A percentile compares a stretch with the other conserved stretches of the same genome.
Evolutionary conservation across 2,888 invertebrate genomes (phyloP).

Genomic region (Rugalucina vietnamica): DNA sequence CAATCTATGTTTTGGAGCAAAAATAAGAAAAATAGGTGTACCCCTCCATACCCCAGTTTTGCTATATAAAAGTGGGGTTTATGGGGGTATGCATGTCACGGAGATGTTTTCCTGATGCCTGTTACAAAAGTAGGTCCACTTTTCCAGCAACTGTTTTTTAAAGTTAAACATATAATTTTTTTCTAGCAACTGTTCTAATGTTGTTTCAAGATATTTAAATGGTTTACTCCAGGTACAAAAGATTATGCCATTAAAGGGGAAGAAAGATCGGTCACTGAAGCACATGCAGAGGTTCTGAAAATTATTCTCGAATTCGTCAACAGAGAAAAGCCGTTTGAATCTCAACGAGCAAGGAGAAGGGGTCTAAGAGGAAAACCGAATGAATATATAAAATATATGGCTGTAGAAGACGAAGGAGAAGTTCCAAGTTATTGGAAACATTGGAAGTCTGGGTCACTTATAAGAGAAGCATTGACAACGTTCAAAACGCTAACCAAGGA

Average conservation of each 20-base stretch:
- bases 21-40: too few relatives aligned
- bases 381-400: constrained; percentile 56
- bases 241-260: constrained; percentile 33
- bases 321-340: neutral
- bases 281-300: constrained; percentile 23
- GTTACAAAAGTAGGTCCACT: too few relatives aligned
- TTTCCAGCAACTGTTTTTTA: too few relatives aligned
- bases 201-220: too few relatives aligned
- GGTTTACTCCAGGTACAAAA: neutral
- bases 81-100: too few relatives aligned
- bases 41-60: too few relatives aligned
- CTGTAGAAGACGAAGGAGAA: constrained; percentile 31
- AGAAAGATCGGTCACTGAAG: constrained; percentile 26
- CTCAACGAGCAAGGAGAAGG: neutral
- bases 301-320: constrained; percentile 20
- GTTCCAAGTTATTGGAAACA: constrained; percentile 51
- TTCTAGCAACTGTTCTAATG: too few relatives aligned
- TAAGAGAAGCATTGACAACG: neutral
- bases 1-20: too few relatives aligned
- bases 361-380: constrained; percentile 32
- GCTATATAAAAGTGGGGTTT: too few relatives aligned
- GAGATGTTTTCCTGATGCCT: too few relatives aligned
- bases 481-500: neutral
- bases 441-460: constrained; percentile 22
- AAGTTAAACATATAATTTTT: too few relatives aligned